A percentile compares a stretch with the other conserved stretches of the same genome.
phyloP scores from a whole-genome alignment of 2,113 vertebrate genomes.

The Lonchura striata region DNA sequence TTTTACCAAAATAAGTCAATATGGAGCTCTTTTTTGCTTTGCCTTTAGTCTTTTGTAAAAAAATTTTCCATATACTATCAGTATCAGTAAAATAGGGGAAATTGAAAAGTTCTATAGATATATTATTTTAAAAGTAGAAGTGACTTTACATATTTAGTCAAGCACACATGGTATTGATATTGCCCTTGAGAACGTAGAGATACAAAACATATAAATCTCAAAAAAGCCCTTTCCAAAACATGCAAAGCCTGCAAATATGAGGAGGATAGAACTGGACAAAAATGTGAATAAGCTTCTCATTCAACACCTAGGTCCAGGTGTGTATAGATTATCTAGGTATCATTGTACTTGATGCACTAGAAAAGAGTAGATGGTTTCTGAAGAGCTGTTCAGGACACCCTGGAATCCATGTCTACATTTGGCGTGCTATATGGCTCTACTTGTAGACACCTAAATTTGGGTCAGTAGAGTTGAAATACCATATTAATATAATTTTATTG shows the following conservation, averaged over 20 bases:
- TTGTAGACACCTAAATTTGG: not conserved
- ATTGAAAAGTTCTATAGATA: not conserved
- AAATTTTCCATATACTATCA: not conserved
- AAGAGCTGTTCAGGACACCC: not conserved
- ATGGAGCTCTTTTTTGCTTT: constrained; percentile 68
- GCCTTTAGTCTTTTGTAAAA: constrained; percentile 24
- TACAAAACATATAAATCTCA: not conserved
- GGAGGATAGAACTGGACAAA: not conserved
- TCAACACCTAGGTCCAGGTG: not conserved
- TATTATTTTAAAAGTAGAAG: not conserved
- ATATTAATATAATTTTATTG: not conserved
- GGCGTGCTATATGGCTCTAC: not conserved
- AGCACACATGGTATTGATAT: not conserved
- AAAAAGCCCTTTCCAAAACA: not conserved
- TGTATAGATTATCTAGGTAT: not conserved
- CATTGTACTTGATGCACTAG: not conserved
- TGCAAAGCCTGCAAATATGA: not conserved
- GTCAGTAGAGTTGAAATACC: not conserved
- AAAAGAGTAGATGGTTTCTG: not conserved
- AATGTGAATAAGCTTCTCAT: not conserved
- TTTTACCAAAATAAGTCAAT: constrained; percentile 45
- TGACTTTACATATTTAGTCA: not conserved
- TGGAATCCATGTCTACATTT: not conserved
- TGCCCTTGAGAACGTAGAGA: not conserved
- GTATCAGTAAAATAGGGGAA: not conserved